Base-by-base conservation (phyloP, 2,888 invertebrate genomes). In the Parasteatoda lunata region DNA sequence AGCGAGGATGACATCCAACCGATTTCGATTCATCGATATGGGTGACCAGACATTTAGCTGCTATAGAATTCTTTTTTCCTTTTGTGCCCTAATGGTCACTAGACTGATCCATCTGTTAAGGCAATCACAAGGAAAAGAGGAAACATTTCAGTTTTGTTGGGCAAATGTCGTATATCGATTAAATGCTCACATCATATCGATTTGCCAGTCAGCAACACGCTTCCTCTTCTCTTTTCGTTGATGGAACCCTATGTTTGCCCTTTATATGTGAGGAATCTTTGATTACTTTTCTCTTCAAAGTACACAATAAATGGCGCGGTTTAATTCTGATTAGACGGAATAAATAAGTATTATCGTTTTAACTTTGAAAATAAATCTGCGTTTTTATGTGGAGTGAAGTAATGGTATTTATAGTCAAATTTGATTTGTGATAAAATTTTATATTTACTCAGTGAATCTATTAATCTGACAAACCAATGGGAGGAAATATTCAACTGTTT, bases 151-250 rank as follows among this genome's bases (percentile, higher is more conserved):
- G 68, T 75, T 75, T 75, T 68, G 81, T 81, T 73, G 81, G 54
- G 80, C 73, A 69, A 81, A 75, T 81, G 75, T 49, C 30, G 66
- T 54, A 13, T 79, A 81, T 81, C 81, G 81, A 81, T 81, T 81
- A 65, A 68, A 68, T 68, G 51, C 52, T 48, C n/a, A 5, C n/a
- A 13, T 64, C 9, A 13, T 65, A 81, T 81, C 81, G 81, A 81
- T 81, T 73, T 45, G 49, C 65, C 30, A 47, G 51, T 47, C 54
- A 54, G 9, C 54, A 54, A 13, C 54, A 54, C 54, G 13, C 54
- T 54, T 54, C 54, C 54, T 11, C 54, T 54, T 54, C 13, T 13
- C 54, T 11, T 8, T 8, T 54, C 54, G 8, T 54, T 54, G 54
- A 11, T 54, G 4, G 8, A 54, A 11, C 4, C 13, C 54, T 54